Conservation (phyloP, 1,140 invertebrate genomes). For the Meloidogyne exigua region DNA sequence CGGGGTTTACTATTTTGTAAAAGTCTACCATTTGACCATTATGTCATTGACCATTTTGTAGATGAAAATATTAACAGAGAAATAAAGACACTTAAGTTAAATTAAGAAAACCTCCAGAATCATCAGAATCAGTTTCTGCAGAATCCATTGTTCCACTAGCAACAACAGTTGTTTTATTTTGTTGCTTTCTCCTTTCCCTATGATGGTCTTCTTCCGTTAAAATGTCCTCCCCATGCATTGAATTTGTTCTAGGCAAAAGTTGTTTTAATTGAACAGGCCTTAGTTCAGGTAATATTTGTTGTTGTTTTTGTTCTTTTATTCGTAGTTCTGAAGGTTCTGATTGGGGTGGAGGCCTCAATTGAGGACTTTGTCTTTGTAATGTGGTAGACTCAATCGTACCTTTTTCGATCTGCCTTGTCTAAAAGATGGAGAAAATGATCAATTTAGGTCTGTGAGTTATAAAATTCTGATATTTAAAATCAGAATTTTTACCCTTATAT, state of each 20-base stretch:
- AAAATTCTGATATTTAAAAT: too few relatives aligned
- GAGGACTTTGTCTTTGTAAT: neutral
- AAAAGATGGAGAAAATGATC: neutral
- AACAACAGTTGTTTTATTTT: neutral
- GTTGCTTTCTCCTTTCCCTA: neutral
- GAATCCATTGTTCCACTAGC: neutral
- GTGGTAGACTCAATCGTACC: neutral
- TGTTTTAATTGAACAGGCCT: neutral
- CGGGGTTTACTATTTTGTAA: too few relatives aligned
- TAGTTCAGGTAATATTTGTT: neutral
- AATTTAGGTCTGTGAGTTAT: neutral
- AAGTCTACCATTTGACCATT: too few relatives aligned
- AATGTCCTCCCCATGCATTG: neutral
- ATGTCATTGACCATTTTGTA: too few relatives aligned
- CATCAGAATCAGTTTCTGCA: conserved; percentile 1
- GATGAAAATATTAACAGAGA: too few relatives aligned
- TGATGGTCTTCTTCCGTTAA: neutral
- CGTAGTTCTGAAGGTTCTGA: neutral
- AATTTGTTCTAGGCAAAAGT: conserved; percentile 4
- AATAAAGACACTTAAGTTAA: too few relatives aligned
- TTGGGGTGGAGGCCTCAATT: neutral
- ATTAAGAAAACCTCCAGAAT: neutral
- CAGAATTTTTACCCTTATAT: too few relatives aligned
- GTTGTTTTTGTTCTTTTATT: neutral
- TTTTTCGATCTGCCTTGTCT: neutral